Conservation (phyloP, 2,797 vertebrate species). For the Hyperoplus immaculatus region DNA sequence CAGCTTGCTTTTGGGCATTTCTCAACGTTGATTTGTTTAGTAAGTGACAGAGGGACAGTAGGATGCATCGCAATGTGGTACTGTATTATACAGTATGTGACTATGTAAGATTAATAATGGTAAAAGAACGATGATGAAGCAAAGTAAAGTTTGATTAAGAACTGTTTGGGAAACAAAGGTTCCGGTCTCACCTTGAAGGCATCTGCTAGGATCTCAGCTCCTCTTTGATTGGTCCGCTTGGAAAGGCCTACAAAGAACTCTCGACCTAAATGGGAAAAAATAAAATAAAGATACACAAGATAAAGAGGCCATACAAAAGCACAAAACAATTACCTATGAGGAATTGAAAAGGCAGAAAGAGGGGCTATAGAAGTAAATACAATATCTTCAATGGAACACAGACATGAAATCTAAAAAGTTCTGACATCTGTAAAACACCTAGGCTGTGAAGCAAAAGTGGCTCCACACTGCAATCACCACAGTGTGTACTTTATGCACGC, state of each 20-base stretch:
- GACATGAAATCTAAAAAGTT: not conserved
- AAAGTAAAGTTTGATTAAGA: too few species aligned
- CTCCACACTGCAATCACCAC: conserved; percentile 23
- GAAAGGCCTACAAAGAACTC: conserved; percentile 99
- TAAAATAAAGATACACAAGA: not conserved
- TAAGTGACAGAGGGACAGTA: too few species aligned
- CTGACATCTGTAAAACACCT: not conserved
- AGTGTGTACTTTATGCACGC: conserved; percentile 32
- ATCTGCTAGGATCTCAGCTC: conserved; percentile 97
- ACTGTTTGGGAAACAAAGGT: too few species aligned
- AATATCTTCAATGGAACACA: not conserved
- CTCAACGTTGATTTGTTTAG: too few species aligned
- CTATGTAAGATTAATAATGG: not conserved
- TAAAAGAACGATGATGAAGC: too few species aligned
- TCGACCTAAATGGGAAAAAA: conserved; percentile 82
- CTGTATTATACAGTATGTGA: not conserved
- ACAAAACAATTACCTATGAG: not conserved
- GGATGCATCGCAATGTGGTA: too few species aligned
- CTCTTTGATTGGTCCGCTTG: conserved; percentile 96
- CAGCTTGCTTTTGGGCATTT: not conserved
- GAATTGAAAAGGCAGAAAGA: not conserved
- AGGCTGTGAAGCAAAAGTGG: conserved; percentile 20
- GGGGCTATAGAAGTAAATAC: not conserved
- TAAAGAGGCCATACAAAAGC: not conserved
- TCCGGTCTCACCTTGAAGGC: conserved; percentile 92